Conservation (phyloP, 1,140 invertebrate species). For the Diuraphis noxia region DNA sequence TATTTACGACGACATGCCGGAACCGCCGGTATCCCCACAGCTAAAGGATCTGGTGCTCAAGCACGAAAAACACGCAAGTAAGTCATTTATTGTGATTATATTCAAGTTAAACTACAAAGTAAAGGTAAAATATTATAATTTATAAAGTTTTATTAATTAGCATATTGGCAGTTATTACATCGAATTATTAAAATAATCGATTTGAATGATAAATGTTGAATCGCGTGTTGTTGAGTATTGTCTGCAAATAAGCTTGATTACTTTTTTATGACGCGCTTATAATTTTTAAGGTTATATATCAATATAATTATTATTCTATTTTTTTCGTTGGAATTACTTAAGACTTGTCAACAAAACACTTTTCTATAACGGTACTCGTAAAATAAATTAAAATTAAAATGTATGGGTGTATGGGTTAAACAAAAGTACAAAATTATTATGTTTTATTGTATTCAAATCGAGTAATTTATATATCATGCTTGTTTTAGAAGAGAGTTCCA, state of each 20-base stretch:
- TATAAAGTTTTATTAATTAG: not conserved
- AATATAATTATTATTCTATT: too few species aligned
- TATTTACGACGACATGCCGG: slow-evolving; percentile 56
- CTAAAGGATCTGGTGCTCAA: slow-evolving; percentile 58
- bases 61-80: slow-evolving; percentile 58
- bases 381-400: not conserved
- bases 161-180: not conserved
- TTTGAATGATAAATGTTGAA: not conserved
- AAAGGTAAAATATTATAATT: too few species aligned
- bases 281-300: too few species aligned
- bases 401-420: not conserved
- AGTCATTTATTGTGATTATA: slow-evolving; percentile 50
- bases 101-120: not conserved
- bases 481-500: slow-evolving; percentile 54
- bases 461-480: not conserved
- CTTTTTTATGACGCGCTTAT: too few species aligned
- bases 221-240: not conserved
- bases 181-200: not conserved
- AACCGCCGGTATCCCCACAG: slow-evolving; percentile 57
- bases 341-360: not conserved
- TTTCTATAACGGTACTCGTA: not conserved
- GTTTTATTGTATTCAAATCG: not conserved
- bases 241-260: too few species aligned
- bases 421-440: not conserved
- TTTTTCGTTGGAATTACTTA: too few species aligned